Conservation (phyloP, 2,888 invertebrate species). For the Lordiphosa fenestrarum region DNA sequence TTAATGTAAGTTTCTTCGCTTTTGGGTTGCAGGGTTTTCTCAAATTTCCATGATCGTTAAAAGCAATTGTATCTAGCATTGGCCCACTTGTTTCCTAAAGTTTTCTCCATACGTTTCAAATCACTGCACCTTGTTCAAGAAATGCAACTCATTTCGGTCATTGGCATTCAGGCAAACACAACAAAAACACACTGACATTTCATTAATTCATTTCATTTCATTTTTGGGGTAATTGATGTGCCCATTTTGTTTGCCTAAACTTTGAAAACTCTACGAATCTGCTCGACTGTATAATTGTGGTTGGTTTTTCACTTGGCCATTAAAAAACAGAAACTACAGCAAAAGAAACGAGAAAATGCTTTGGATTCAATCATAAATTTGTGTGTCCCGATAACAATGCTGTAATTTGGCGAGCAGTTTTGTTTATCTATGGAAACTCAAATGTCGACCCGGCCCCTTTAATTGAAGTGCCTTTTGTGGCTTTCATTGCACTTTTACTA, state of each 20-base stretch:
- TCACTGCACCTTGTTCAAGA: conserved; percentile 12
- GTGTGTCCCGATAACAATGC: conserved; percentile 53
- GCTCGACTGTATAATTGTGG: conserved; percentile 7
- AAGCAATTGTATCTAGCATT: too few species aligned
- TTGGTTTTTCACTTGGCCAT: conserved; percentile 53
- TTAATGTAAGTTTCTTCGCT: too few species aligned
- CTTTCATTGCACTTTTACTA: conserved; percentile 56
- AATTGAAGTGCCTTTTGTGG: conserved; percentile 61
- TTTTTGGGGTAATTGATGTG: conserved; percentile 44
- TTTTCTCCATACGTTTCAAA: too few species aligned
- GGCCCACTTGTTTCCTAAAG: too few species aligned
- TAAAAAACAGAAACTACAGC: conserved; percentile 5
- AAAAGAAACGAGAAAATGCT: conserved; percentile 12
- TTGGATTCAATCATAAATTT: conserved; percentile 62
- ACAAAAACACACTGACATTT: conserved; percentile 25
- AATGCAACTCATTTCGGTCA: conserved; percentile 50
- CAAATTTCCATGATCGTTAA: too few species aligned
- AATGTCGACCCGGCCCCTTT: conserved; percentile 53
- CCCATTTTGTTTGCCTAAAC: conserved; percentile 18
- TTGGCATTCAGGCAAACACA: conserved; percentile 41
- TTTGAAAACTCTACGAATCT: conserved; percentile 3
- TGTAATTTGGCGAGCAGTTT: conserved; percentile 58
- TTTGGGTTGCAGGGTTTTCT: too few species aligned
- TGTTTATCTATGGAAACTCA: conserved; percentile 51
- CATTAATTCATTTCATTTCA: conserved; percentile 46